phyloP scores from a whole-genome alignment of 2,888 invertebrate genomes.

The Choreutis nemorana region DNA sequence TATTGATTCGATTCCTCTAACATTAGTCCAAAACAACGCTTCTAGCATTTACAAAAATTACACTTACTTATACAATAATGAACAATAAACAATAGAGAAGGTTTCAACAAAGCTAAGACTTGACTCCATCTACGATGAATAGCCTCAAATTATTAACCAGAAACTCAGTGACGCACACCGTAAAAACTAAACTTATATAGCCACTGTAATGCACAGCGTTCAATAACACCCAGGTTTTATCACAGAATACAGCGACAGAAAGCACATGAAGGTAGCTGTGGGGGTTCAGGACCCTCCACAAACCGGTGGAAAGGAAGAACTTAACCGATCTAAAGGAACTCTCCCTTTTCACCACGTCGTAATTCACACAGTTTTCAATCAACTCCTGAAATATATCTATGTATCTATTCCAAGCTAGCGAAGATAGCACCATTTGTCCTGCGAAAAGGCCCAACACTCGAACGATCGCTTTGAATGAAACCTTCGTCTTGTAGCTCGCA shows the following conservation, averaged over 20 bases:
- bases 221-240: constrained; percentile 82
- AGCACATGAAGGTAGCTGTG: constrained; percentile 79
- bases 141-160: constrained; percentile 41
- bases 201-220: constrained; percentile 74
- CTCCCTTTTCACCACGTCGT: constrained; percentile 58
- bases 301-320: constrained; percentile 75
- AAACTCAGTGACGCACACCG: constrained; percentile 78
- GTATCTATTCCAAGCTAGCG: constrained; percentile 85
- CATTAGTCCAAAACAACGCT: too few species aligned
- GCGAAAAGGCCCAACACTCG: constrained; percentile 72
- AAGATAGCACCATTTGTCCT: constrained; percentile 77
- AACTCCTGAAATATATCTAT: constrained; percentile 81
- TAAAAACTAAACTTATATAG: constrained; percentile 71
- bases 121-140: too few species aligned
- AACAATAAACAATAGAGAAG: too few species aligned
- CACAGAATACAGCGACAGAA: constrained; percentile 80
- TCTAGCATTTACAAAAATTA: too few species aligned
- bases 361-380: constrained; percentile 69
- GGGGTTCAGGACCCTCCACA: constrained; percentile 83
- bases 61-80: too few species aligned
- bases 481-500: constrained; percentile 72
- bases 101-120: too few species aligned
- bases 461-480: constrained; percentile 71
- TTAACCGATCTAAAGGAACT: constrained; percentile 73
- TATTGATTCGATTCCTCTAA: too few species aligned